Evolutionary conservation across 2,888 invertebrate species (phyloP).

Genomic region (Himalopsyche kuldschensis): DNA sequence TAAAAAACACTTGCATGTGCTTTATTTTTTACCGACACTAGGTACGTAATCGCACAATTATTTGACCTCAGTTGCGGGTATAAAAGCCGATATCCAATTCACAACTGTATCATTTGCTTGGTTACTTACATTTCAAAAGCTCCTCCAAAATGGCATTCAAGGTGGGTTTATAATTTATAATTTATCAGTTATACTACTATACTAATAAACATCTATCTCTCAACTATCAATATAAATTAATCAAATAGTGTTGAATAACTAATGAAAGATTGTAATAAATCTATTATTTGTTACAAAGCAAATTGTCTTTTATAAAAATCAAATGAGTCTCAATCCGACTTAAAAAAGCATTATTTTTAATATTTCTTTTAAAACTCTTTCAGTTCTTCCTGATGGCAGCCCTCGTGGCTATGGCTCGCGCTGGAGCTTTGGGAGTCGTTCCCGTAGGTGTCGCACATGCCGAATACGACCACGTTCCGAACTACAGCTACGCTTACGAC

Average conservation of each 20-base stretch:
- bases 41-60: background rate
- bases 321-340: too few species aligned
- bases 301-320: background rate
- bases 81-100: slow-evolving; percentile 5
- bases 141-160: slow-evolving; percentile 35
- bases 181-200: background rate
- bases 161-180: background rate
- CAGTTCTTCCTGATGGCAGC: slow-evolving; percentile 52
- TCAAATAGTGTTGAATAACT: too few species aligned
- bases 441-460: slow-evolving; percentile 42
- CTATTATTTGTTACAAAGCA: background rate
- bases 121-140: background rate
- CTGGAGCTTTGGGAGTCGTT: slow-evolving; percentile 45
- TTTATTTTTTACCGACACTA: background rate
- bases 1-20: background rate
- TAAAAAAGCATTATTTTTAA: background rate
- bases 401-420: slow-evolving; percentile 48
- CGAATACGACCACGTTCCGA: slow-evolving; percentile 46
- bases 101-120: slow-evolving; percentile 29
- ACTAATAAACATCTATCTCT: background rate
- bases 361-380: slow-evolving; percentile 32
- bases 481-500: slow-evolving; percentile 57
- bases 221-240: too few species aligned
- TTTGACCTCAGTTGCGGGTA: background rate
- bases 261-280: background rate